Conservation (phyloP, 2,797 vertebrate species). For the Coracias cyanogaster region DNA sequence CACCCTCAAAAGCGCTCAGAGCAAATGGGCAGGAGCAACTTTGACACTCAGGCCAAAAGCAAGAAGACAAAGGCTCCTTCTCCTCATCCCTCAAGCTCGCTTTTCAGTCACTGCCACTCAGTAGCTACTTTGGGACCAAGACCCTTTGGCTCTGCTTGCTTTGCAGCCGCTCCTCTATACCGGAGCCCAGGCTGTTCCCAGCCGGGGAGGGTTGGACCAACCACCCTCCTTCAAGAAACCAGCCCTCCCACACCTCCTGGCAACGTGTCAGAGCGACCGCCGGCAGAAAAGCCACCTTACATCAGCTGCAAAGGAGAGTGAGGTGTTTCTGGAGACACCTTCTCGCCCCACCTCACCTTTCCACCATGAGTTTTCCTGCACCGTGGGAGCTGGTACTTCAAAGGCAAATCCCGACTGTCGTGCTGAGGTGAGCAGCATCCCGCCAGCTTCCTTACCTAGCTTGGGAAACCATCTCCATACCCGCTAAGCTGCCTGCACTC, state of each 20-base stretch:
- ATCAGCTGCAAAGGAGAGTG: accelerated
- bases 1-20: background rate
- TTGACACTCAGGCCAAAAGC: background rate
- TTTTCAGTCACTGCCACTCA: background rate
- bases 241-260: background rate
- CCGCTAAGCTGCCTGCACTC: background rate
- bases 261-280: accelerated
- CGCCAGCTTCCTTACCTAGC: background rate
- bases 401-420: accelerated
- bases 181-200: accelerated
- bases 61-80: background rate
- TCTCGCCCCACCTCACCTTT: accelerated
- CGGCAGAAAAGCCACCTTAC: background rate
- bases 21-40: background rate
- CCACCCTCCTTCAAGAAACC: accelerated
- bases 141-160: accelerated
- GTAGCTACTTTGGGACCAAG: background rate
- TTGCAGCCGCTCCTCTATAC: background rate
- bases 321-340: accelerated
- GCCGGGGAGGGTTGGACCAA: accelerated
- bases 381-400: background rate
- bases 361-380: accelerated
- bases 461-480: background rate
- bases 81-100: background rate
- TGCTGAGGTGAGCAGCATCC: background rate